Evolutionary conservation across 2,888 invertebrate species (phyloP).

Genomic region (Eurytoma californica): DNA sequence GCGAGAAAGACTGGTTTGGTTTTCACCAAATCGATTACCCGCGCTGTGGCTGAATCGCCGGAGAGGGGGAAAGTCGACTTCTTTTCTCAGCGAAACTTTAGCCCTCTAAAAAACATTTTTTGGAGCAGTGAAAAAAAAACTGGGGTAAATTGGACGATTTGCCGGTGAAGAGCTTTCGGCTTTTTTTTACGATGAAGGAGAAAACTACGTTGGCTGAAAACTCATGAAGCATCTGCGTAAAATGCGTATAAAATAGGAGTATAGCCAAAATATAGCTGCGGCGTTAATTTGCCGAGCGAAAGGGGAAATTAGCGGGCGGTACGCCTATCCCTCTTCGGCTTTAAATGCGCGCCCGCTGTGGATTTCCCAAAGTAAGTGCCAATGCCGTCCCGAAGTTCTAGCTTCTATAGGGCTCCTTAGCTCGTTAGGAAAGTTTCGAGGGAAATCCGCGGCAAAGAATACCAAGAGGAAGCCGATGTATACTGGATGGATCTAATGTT

Average conservation of each 20-base stretch:
- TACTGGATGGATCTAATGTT: neutral
- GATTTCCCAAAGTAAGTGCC: conserved; percentile 17
- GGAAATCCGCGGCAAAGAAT: conserved; percentile 22
- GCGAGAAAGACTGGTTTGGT: neutral
- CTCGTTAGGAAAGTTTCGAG: conserved; percentile 37
- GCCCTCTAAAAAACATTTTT: no score
- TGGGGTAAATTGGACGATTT: no score
- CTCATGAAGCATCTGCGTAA: no score
- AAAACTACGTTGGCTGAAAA: no score
- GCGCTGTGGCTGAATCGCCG: neutral
- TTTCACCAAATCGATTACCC: neutral
- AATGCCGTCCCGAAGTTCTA: conserved; percentile 12
- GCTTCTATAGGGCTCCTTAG: neutral
- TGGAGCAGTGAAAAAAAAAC: no score
- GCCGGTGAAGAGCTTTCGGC: no score
- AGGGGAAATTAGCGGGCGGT: conserved; percentile 3
- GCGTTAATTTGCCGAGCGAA: conserved; percentile 6
- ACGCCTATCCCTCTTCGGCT: neutral
- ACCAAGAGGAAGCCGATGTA: conserved; percentile 22
- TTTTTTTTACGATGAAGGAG: no score
- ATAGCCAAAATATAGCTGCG: neutral
- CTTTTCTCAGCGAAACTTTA: neutral
- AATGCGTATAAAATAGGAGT: no score
- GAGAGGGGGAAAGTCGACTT: neutral
- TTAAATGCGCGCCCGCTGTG: neutral